phyloP scores from a whole-genome alignment of 2,797 vertebrate species.

The Bovichtus diacanthus region DNA sequence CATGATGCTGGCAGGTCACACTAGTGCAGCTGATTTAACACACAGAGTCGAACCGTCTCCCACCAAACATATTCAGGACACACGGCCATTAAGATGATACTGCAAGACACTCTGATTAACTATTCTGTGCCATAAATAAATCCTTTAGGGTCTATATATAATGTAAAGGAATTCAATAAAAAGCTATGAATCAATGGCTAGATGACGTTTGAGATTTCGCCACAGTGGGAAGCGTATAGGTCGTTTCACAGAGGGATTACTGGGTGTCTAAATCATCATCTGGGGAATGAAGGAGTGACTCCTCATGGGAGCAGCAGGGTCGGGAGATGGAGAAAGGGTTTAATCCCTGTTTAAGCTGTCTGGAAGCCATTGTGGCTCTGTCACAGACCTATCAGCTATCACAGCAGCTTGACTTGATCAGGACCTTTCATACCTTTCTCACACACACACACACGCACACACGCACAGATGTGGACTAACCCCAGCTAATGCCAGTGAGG shows the following conservation, averaged over 20 bases:
- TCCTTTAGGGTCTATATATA: constrained; percentile 26
- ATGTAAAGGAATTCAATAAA: constrained; percentile 56
- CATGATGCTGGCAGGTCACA: constrained; percentile 12
- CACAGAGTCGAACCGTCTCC: background rate
- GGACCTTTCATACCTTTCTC: constrained; percentile 57
- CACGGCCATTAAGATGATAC: constrained; percentile 13
- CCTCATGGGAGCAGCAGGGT: constrained; percentile 52
- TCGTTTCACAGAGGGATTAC: constrained; percentile 71
- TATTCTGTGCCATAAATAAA: constrained; percentile 26
- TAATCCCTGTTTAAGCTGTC: constrained; percentile 71
- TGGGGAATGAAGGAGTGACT: constrained; percentile 48
- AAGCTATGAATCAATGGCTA: constrained; percentile 58
- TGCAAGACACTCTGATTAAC: constrained; percentile 30
- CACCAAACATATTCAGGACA: constrained; percentile 1
- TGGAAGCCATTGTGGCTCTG: constrained; percentile 68
- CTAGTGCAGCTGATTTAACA: constrained; percentile 12
- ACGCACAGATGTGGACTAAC: constrained; percentile 41
- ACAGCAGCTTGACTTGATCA: constrained; percentile 73
- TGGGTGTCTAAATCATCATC: constrained; percentile 66
- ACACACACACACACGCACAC: constrained; percentile 29
- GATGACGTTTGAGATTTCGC: constrained; percentile 59
- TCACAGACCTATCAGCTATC: constrained; percentile 73
- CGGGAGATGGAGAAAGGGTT: constrained; percentile 56
- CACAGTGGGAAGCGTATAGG: constrained; percentile 42
- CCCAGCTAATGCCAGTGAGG: constrained; percentile 50